A percentile compares a stretch with the other conserved stretches of the same genome.
phyloP scores from a whole-genome alignment of 2,113 vertebrate species.

The Electrona antarctica region DNA sequence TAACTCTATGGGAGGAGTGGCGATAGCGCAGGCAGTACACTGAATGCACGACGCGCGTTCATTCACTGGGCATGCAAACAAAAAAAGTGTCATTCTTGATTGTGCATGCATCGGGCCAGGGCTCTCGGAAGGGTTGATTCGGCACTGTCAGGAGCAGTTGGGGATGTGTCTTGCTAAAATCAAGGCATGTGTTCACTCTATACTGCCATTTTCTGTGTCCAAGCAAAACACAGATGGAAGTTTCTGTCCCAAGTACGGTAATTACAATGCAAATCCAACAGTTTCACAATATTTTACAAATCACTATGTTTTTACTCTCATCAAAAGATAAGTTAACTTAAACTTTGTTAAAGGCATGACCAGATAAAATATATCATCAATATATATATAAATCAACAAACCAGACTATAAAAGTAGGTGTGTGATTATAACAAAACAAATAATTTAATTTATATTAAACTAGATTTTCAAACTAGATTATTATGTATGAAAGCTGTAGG shows the following conservation, averaged over 20 bases:
- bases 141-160: no score
- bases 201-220: conserved; percentile 16
- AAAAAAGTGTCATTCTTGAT: no score
- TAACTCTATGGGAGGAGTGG: no score
- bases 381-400: background rate
- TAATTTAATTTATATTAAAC: background rate
- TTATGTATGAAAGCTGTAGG: no score
- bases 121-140: no score
- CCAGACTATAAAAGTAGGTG: background rate
- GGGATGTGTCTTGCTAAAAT: background rate
- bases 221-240: conserved; percentile 25
- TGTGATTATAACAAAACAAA: background rate
- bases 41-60: no score
- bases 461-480: no score
- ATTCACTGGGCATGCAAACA: no score
- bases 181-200: conserved; percentile 3
- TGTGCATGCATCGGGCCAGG: no score
- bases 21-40: no score
- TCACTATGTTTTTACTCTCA: background rate
- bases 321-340: no score
- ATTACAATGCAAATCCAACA: background rate
- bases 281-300: background rate
- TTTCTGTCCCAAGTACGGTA: background rate
- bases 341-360: background rate
- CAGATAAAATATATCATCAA: background rate